These are phyloP conservation scores for Penelope pileata DNA, from an alignment of 2,113 vertebrate species.

Conservation along the genomic window DNA sequence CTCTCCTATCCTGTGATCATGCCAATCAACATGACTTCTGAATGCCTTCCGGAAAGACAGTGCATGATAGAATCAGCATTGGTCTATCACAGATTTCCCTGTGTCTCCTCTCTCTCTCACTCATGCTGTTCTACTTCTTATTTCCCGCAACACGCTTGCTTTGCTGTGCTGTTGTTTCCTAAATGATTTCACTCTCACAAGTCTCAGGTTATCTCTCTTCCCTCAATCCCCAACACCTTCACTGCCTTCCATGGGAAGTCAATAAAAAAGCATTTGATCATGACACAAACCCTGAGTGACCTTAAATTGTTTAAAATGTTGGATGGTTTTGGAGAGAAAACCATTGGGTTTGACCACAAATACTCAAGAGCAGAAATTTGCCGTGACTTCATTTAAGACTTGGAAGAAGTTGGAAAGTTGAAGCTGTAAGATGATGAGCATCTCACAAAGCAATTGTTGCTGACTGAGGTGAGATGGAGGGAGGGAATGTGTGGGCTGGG, in stretches of 20 bases:
- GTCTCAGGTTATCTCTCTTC: background rate
- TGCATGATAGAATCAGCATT: fast-evolving
- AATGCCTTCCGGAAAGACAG: background rate
- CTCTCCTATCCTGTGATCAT: background rate
- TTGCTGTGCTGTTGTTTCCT: background rate
- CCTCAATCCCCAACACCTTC: background rate
- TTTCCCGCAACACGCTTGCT: background rate
- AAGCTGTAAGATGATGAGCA: background rate
- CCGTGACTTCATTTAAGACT: background rate
- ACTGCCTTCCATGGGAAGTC: background rate
- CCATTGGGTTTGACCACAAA: background rate
- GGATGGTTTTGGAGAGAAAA: background rate
- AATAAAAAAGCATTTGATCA: background rate
- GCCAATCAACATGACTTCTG: background rate
- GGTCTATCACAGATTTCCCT: fast-evolving
- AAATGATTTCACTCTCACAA: background rate
- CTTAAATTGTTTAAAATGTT: background rate
- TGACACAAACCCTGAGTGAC: background rate
- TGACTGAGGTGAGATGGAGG: background rate
- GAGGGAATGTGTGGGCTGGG: background rate
- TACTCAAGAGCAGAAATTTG: background rate
- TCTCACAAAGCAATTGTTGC: background rate
- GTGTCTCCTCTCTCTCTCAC: background rate
- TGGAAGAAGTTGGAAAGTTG: background rate
- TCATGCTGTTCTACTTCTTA: background rate